A percentile compares a stretch with the other conserved stretches of the same genome.
phyloP scores from a whole-genome alignment of 2,888 invertebrate genomes.

The Agelastica alni region DNA sequence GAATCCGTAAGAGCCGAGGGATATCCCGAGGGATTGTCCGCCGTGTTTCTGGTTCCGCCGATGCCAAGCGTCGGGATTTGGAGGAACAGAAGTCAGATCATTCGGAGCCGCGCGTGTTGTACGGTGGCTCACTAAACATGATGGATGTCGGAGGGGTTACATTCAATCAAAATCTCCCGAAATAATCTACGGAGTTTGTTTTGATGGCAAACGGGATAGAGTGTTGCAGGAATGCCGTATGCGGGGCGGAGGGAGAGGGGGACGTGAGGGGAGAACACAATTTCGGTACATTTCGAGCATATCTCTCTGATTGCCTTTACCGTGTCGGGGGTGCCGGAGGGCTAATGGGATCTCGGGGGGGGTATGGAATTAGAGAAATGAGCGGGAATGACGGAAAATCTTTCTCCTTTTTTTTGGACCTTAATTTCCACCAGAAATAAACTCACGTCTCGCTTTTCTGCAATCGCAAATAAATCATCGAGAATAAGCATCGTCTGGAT shows the following conservation, averaged over 20 bases:
- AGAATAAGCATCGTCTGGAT: too few species aligned
- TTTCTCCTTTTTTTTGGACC: too few species aligned
- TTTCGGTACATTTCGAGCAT: constrained; percentile 26
- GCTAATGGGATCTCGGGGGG: constrained; percentile 33
- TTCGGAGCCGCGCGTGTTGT: constrained; percentile 41
- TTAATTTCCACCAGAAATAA: too few species aligned
- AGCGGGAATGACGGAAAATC: neutral
- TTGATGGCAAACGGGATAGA: constrained; percentile 40
- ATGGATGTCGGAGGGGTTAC: constrained; percentile 48
- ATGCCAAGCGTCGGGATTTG: constrained; percentile 38
- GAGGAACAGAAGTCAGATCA: constrained; percentile 50
- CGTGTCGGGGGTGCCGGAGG: constrained; percentile 3
- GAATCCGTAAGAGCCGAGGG: constrained; percentile 21
- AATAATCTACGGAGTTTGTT: constrained; percentile 45
- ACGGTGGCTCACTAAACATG: constrained; percentile 49
- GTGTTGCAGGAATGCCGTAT: constrained; percentile 21
- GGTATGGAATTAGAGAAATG: constrained; percentile 30
- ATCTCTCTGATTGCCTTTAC: constrained; percentile 25
- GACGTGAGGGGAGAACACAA: constrained; percentile 31
- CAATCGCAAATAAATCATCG: too few species aligned
- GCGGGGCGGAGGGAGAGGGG: constrained; percentile 19
- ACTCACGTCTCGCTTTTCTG: too few species aligned
- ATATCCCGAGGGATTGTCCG: constrained; percentile 40
- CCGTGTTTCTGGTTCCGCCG: constrained; percentile 24
- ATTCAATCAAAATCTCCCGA: constrained; percentile 49